These are phyloP conservation scores for Myiopsitta monachus DNA, from an alignment of 2,113 vertebrate genomes.

Conservation along the genomic window DNA sequence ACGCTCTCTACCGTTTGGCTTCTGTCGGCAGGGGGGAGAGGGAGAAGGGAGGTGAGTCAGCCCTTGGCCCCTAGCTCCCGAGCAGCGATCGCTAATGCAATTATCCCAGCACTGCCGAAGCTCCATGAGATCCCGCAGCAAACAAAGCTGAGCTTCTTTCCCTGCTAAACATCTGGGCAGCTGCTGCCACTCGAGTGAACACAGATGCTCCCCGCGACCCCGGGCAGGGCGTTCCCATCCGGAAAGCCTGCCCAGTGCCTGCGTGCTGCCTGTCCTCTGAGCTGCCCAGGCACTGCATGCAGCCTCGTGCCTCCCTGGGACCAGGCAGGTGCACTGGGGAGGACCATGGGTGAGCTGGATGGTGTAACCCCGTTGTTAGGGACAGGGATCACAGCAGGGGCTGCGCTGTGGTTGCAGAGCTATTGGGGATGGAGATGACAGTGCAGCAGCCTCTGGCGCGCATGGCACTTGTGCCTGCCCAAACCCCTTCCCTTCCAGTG, in stretches of 20 bases:
- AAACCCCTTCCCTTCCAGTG: background rate
- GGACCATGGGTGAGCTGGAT: background rate
- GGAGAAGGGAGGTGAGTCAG: constrained; percentile 73
- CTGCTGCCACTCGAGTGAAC: background rate
- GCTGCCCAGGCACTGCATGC: rapidly evolving
- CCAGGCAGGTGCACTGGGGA: background rate
- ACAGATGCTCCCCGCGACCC: background rate
- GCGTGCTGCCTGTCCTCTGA: background rate
- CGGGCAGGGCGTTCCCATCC: background rate
- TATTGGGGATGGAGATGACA: background rate
- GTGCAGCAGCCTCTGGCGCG: background rate
- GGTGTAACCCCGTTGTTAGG: background rate
- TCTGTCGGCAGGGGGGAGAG: constrained; percentile 23
- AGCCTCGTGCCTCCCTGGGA: background rate
- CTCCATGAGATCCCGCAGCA: background rate
- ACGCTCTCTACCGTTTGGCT: constrained; percentile 78
- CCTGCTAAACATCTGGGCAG: constrained; percentile 31
- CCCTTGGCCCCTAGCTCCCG: constrained; percentile 70
- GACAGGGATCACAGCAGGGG: background rate
- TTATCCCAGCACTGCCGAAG: constrained; percentile 51
- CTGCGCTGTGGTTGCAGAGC: background rate
- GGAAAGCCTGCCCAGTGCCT: background rate
- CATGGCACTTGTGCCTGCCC: background rate
- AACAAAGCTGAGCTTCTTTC: constrained; percentile 19
- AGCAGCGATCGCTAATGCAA: constrained; percentile 50